phyloP scores from a whole-genome alignment of 2,113 vertebrate genomes.

The Pandion haliaetus region DNA sequence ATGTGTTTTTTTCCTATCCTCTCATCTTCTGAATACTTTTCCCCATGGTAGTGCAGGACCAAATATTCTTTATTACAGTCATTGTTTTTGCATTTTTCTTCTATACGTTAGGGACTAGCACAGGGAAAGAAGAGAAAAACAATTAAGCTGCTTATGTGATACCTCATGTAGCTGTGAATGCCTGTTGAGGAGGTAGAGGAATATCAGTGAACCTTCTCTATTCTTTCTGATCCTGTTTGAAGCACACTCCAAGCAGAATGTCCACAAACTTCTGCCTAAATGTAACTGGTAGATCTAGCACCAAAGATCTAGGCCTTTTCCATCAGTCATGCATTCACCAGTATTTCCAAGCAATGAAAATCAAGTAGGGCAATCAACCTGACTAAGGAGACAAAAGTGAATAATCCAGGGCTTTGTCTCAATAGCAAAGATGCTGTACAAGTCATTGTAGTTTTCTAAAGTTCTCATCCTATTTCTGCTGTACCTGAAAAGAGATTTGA shows the following conservation, averaged over 20 bases:
- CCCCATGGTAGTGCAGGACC: background rate
- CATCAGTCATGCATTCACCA: background rate
- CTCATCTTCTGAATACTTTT: background rate
- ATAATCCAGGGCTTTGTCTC: background rate
- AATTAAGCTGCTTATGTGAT: background rate
- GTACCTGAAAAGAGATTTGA: background rate
- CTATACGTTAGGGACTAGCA: background rate
- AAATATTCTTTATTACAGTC: background rate
- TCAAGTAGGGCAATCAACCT: background rate
- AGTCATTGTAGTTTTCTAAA: background rate
- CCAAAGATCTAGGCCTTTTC: background rate
- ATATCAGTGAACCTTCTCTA: background rate
- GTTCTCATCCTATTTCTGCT: background rate
- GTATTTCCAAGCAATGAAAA: background rate
- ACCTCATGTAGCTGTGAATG: background rate
- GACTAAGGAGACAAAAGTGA: background rate
- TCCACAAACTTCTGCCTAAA: background rate
- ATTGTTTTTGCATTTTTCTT: background rate
- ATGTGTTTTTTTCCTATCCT: background rate
- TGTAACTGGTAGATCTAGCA: background rate
- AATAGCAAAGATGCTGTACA: fast-evolving
- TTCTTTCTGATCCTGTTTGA: background rate
- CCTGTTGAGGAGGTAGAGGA: background rate
- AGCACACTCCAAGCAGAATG: background rate
- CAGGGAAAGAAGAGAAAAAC: background rate